Evolutionary conservation across 2,797 vertebrate species (phyloP).

Genomic region (Tokudaia tokunoshimensis): DNA sequence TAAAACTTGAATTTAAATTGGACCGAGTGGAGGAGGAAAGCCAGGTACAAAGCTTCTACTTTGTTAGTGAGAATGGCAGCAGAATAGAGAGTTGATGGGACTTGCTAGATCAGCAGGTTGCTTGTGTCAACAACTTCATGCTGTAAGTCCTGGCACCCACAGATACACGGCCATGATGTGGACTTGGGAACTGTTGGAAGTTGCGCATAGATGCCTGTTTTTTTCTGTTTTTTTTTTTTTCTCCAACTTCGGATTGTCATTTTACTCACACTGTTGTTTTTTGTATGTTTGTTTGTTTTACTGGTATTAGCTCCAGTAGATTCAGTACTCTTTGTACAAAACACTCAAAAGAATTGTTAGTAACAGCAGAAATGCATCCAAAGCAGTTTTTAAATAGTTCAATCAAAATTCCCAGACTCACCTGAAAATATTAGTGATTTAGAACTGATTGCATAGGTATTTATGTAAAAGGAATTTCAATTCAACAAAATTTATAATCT

Average conservation of each 20-base stretch:
- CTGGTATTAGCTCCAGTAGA: neutral
- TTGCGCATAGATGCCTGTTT: neutral
- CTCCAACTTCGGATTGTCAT: neutral
- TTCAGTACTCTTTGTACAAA: neutral
- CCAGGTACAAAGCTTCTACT: neutral
- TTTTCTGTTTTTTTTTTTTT: neutral
- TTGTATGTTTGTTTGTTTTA: neutral
- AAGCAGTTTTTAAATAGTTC: neutral
- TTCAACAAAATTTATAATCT: slow-evolving; percentile 1
- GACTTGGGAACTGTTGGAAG: neutral
- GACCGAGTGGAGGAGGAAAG: neutral
- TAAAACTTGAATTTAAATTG: slow-evolving; percentile 48
- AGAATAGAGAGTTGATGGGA: neutral
- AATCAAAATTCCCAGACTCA: neutral
- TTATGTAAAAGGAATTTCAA: slow-evolving; percentile 21
- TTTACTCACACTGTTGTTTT: neutral
- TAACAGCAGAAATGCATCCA: neutral
- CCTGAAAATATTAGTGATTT: slow-evolving; percentile 41
- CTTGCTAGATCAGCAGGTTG: neutral
- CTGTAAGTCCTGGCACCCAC: neutral
- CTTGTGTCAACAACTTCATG: neutral
- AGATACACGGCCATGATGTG: neutral
- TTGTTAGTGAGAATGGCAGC: neutral
- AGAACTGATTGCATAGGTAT: neutral
- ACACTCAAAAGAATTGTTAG: neutral